A percentile compares a stretch with the other conserved stretches of the same genome.
Conservation (phyloP, 2,888 invertebrate genomes). For the Ganaspis brasiliensis region DNA sequence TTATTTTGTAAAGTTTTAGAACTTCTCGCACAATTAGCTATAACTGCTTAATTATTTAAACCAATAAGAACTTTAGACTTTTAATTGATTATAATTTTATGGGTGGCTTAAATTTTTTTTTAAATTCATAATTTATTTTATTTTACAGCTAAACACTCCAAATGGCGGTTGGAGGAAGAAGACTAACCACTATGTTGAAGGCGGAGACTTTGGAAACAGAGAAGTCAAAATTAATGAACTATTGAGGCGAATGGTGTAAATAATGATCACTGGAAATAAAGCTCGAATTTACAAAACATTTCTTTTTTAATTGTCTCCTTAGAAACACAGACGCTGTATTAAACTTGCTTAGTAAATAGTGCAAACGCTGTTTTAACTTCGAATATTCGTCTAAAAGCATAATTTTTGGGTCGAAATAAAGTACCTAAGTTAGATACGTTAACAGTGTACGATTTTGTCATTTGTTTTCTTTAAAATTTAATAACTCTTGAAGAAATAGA, state of each 20-base stretch:
- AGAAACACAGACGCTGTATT: too few species aligned
- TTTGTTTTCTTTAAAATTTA: too few species aligned
- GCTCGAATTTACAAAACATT: constrained; percentile 55
- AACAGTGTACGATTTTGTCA: too few species aligned
- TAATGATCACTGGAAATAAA: constrained; percentile 72
- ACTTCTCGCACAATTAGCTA: constrained; percentile 69
- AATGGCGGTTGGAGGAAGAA: constrained; percentile 99
- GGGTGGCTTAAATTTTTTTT: background rate
- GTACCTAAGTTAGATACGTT: too few species aligned
- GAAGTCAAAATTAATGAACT: constrained; percentile 98
- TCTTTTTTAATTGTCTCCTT: constrained; percentile 19
- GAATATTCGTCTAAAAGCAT: too few species aligned
- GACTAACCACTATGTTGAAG: constrained; percentile 99
- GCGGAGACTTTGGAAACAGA: constrained; percentile 99
- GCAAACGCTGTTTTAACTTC: too few species aligned
- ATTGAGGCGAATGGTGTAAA: constrained; percentile 97
- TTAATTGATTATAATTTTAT: background rate
- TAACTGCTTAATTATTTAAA: constrained; percentile 5
- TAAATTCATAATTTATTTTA: background rate
- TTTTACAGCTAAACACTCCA: constrained; percentile 95
- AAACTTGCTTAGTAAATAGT: too few species aligned
- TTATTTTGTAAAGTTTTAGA: constrained; percentile 59
- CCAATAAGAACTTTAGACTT: constrained; percentile 67
- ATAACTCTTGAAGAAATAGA: too few species aligned
- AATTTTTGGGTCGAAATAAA: too few species aligned